Percentiles rank a stretch among this genome's conserved stretches.
These are phyloP conservation scores for Tetramorium alpestre DNA, from an alignment of 1,140 invertebrate genomes.

Conservation along the genomic window DNA sequence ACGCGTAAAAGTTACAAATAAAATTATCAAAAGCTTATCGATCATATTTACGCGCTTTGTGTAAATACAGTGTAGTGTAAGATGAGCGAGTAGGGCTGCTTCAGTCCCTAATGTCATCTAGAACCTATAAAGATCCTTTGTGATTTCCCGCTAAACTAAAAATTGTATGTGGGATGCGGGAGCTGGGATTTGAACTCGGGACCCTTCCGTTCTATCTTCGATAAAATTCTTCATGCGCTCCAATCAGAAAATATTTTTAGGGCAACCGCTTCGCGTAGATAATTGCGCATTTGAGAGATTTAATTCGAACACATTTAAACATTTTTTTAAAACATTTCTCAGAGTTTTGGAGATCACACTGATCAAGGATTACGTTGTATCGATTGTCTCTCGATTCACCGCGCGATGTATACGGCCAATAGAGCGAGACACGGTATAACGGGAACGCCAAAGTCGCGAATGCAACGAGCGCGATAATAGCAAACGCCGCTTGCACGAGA, in stretches of 20 bases:
- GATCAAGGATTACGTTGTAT: too few species aligned
- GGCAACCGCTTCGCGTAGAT: not conserved
- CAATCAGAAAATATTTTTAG: not conserved
- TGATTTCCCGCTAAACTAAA: too few species aligned
- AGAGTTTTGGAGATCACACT: not conserved
- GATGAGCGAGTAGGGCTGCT: too few species aligned
- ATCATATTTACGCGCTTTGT: not conserved
- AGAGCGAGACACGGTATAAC: not conserved
- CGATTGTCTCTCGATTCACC: not conserved
- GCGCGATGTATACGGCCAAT: not conserved
- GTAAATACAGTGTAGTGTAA: not conserved
- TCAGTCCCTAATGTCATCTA: too few species aligned
- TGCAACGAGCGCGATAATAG: slow-evolving; percentile 23
- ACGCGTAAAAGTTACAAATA: not conserved
- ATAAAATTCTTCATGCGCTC: too few species aligned
- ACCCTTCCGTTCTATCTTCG: too few species aligned
- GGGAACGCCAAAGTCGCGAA: not conserved
- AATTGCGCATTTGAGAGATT: not conserved
- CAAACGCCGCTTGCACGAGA: not conserved
- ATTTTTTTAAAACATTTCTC: not conserved
- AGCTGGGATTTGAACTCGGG: too few species aligned
- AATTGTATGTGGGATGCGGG: too few species aligned
- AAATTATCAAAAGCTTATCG: not conserved
- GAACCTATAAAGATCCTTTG: too few species aligned
- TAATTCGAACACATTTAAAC: not conserved